Percentiles rank a stretch among this genome's conserved stretches.
Evolutionary conservation across 2,888 invertebrate species (phyloP).

Genomic region (Cyrtodaria siliqua): DNA sequence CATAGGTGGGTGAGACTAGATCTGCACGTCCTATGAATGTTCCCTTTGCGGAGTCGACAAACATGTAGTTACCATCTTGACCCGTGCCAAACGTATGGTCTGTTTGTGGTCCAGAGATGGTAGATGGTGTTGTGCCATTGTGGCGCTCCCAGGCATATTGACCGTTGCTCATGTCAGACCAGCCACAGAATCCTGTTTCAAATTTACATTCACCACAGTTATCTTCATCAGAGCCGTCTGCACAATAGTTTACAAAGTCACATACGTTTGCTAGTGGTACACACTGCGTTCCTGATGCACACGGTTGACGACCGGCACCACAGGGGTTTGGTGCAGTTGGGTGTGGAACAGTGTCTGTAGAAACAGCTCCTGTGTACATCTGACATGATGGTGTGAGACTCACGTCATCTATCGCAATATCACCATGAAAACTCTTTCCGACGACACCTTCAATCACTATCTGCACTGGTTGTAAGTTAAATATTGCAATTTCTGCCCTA

Average conservation of each 20-base stretch:
- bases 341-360: conserved; percentile 58
- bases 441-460: conserved; percentile 80
- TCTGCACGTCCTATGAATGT: conserved; percentile 69
- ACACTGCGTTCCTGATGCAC: conserved; percentile 72
- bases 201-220: conserved; percentile 80
- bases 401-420: conserved; percentile 84
- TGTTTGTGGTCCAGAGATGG: conserved; percentile 71
- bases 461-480: conserved; percentile 71
- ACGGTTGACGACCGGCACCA: conserved; percentile 71
- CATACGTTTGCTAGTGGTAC: conserved; percentile 73
- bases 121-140: conserved; percentile 70
- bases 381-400: conserved; percentile 78
- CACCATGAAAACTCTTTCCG: conserved; percentile 71
- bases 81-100: conserved; percentile 78
- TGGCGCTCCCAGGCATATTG: conserved; percentile 75
- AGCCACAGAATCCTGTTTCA: conserved; percentile 77
- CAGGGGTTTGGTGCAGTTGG: conserved; percentile 73
- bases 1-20: conserved; percentile 74
- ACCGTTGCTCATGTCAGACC: conserved; percentile 74
- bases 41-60: conserved; percentile 76
- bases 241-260: conserved; percentile 77
- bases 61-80: conserved; percentile 80
- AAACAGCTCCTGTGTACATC: conserved; percentile 62
- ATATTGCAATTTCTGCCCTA: conserved; percentile 69
- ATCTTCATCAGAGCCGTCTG: conserved; percentile 78